Evolutionary conservation across 2,797 vertebrate genomes (phyloP).

Genomic region (Austrolebias charrua): DNA sequence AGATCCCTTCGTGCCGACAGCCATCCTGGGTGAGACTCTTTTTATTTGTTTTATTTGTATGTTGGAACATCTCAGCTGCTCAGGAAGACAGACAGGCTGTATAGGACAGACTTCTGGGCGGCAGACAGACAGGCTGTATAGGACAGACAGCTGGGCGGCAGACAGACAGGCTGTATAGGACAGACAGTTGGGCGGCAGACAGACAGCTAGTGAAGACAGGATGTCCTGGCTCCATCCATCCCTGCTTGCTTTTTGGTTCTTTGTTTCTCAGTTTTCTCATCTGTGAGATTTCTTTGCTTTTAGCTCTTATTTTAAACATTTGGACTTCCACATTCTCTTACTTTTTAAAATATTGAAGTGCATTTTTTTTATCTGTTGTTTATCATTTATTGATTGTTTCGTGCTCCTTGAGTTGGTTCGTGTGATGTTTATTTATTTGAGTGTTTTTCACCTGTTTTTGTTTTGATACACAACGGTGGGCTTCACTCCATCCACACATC

Average conservation of each 20-base stretch:
- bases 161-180: slow-evolving; percentile 24
- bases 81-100: slow-evolving; percentile 3
- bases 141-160: no score
- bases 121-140: not conserved
- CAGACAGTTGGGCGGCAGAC: slow-evolving; percentile 23
- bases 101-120: slow-evolving; percentile 13
- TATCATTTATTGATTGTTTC: no score
- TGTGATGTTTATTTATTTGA: not conserved
- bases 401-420: no score
- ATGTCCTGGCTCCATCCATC: slow-evolving; percentile 68
- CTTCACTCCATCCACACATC: slow-evolving; percentile 82
- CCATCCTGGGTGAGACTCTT: slow-evolving; percentile 93
- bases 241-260: slow-evolving; percentile 69
- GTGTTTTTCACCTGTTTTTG: slow-evolving; percentile 4
- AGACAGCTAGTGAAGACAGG: slow-evolving; percentile 29
- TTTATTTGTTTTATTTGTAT: slow-evolving; percentile 55
- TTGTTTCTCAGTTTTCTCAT: slow-evolving; percentile 4
- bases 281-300: not conserved
- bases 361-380: not conserved
- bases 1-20: slow-evolving; percentile 96
- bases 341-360: not conserved
- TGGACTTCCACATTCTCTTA: not conserved
- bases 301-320: not conserved
- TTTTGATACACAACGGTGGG: slow-evolving; percentile 52
- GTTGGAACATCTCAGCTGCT: slow-evolving; percentile 15